Evolutionary conservation across 35 echinoderm and acorn worm genomes (phyloP).

Genomic region (Holothuria glaberrima): DNA sequence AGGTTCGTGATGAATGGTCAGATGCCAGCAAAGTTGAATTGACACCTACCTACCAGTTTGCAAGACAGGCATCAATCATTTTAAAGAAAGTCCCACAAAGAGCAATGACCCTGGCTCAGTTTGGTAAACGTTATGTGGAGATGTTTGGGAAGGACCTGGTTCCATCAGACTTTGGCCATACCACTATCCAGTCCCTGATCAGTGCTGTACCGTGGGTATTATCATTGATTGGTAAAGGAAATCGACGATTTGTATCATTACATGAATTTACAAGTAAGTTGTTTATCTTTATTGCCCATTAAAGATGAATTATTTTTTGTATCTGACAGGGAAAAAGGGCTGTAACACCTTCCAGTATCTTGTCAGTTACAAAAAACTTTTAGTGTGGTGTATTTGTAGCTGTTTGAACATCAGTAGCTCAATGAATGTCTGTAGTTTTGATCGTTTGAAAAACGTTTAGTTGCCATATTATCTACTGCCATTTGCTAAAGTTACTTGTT

Average conservation of each 20-base stretch:
- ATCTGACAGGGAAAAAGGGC: too few relatives aligned
- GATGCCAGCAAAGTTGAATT: conserved; percentile 75
- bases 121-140: conserved; percentile 63
- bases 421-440: too few relatives aligned
- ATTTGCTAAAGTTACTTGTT: too few relatives aligned
- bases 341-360: too few relatives aligned
- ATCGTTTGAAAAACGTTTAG: too few relatives aligned
- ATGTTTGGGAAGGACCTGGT: conserved; percentile 45
- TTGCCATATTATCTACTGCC: too few relatives aligned
- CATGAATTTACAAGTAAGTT: conserved; percentile 55
- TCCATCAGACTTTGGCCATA: conserved; percentile 76
- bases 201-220: conserved; percentile 80
- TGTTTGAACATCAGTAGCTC: too few relatives aligned
- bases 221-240: conserved; percentile 77
- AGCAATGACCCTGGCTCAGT: conserved; percentile 75
- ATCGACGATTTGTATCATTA: conserved; percentile 65
- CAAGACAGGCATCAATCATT: conserved; percentile 67
- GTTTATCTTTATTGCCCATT: not conserved
- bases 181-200: conserved; percentile 74
- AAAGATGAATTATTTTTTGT: too few relatives aligned
- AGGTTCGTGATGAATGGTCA: conserved; percentile 93
- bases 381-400: too few relatives aligned
- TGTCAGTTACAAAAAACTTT: too few relatives aligned
- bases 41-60: conserved; percentile 93
- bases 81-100: conserved; percentile 57